Evolutionary conservation across 2,888 invertebrate species (phyloP).

Genomic region (Volucella zonaria): DNA sequence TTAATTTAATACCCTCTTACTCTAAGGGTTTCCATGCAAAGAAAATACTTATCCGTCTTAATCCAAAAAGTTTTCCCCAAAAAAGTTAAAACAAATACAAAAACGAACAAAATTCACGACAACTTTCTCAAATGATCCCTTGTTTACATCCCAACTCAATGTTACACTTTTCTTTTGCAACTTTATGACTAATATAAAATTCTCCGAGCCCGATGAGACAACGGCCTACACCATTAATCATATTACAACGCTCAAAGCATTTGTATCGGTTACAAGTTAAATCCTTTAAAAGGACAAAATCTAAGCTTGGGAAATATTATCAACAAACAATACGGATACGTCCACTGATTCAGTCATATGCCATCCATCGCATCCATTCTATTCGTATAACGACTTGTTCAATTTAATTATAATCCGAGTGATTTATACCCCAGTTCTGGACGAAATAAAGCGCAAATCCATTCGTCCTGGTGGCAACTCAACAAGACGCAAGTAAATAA

Average conservation of each 20-base stretch:
- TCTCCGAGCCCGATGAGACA: background rate
- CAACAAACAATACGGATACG: slow-evolving; percentile 1
- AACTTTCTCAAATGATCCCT: background rate
- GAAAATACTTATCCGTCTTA: no score
- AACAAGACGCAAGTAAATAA: slow-evolving; percentile 53
- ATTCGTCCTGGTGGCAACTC: background rate
- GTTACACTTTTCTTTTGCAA: background rate
- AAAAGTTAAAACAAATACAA: no score
- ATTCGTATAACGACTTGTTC: background rate
- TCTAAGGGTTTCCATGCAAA: no score
- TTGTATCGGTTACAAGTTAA: background rate
- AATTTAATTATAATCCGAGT: slow-evolving; percentile 51
- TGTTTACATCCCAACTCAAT: background rate
- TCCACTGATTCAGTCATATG: slow-evolving; percentile 14
- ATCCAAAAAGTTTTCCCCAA: no score
- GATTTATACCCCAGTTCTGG: slow-evolving; percentile 24
- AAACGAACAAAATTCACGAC: background rate
- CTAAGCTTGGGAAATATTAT: background rate
- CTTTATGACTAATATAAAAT: background rate
- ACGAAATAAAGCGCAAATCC: slow-evolving; percentile 10
- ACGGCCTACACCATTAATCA: slow-evolving; percentile 22
- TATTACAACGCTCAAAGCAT: background rate
- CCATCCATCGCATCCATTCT: background rate
- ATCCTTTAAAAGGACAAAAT: background rate
- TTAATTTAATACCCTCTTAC: no score